Percentiles rank a stretch among this genome's conserved stretches.
These are phyloP conservation scores for Megalops atlanticus DNA, from an alignment of 2,113 vertebrate species.

Conservation along the genomic window DNA sequence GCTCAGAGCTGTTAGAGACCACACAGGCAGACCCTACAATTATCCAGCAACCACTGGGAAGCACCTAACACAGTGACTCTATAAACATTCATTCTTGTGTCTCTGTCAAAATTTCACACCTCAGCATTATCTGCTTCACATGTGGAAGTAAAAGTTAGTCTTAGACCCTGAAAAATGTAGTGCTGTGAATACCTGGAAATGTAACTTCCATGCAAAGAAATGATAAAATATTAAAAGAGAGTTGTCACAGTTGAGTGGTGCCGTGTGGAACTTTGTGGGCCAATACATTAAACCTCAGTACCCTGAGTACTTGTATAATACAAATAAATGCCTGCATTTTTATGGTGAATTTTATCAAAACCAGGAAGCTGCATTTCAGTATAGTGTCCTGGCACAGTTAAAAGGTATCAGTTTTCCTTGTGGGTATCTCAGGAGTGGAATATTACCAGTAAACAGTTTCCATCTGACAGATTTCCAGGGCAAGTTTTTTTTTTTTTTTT, in stretches of 20 bases:
- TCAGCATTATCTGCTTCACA: not conserved
- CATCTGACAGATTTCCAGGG: too few relatives aligned
- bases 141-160: too few relatives aligned
- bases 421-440: not conserved
- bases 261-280: too few relatives aligned
- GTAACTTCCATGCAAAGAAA: too few relatives aligned
- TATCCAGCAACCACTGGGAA: not conserved
- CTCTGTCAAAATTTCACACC: not conserved
- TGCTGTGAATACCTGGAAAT: too few relatives aligned
- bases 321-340: slow-evolving; percentile 1
- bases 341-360: slow-evolving; percentile 3
- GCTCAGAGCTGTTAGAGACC: not conserved
- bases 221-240: too few relatives aligned
- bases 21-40: not conserved
- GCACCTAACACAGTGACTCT: not conserved
- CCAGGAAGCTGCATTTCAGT: slow-evolving; percentile 13
- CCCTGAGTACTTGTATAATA: not conserved
- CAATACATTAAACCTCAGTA: not conserved
- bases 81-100: slow-evolving; percentile 10
- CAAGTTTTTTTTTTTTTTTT: slow-evolving; percentile 5
- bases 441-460: slow-evolving; percentile 1
- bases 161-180: too few relatives aligned
- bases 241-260: not conserved
- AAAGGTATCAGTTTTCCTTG: not conserved
- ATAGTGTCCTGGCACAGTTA: not conserved